Base-by-base conservation (phyloP, 2,888 invertebrate genomes). In the Platycnemis pennipes region DNA sequence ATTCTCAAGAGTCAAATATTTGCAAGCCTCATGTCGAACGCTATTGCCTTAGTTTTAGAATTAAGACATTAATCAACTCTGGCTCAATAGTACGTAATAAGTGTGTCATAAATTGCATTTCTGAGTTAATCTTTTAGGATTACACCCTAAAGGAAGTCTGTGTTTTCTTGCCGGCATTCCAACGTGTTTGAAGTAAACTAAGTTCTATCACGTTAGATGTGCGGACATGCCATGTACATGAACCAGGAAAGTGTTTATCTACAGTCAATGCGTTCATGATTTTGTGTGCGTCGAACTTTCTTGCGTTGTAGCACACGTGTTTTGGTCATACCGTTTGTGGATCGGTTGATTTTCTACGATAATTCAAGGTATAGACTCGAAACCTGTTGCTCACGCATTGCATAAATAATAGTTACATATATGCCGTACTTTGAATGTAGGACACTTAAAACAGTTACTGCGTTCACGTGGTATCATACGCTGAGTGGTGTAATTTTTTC, bases 361-460 rank as follows among this genome's bases (percentile, higher is more conserved):
- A 37, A 77, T 37, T 37, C 37, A 37, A 77, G 37, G 13, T 37
- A 16, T 16, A 3, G 22, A 37, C 77, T 37, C n/a, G 63, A 37
- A 37, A 37, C 37, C 31, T 77, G 77, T 77, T 77, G 16, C 63
- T 63, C 63, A 26, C 63, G 1, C 1, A 26, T 7, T 46, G 16
- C n/a, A 19, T 2, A 31, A 53, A 31, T 53, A 11, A 11, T 31
- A 45, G 31, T 49, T 26, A 0, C 53, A 16, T 4, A 53, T 37
- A 44, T 22, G 19, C 31, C 53, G 49, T 53, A 37, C 31, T 53
- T 31, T 0, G 0, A 49, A n/a, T 37, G 19, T 53, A 7, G 22
- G 37, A 95, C 95, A 96, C 95, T 95, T 95, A 11, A 46, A 13
- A 3, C 31, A 1, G 26, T 0, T 49, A 49, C 0, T 53, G 37